Evolutionary conservation across 2,797 vertebrate genomes (phyloP).

Genomic region (Semotilus atromaculatus): DNA sequence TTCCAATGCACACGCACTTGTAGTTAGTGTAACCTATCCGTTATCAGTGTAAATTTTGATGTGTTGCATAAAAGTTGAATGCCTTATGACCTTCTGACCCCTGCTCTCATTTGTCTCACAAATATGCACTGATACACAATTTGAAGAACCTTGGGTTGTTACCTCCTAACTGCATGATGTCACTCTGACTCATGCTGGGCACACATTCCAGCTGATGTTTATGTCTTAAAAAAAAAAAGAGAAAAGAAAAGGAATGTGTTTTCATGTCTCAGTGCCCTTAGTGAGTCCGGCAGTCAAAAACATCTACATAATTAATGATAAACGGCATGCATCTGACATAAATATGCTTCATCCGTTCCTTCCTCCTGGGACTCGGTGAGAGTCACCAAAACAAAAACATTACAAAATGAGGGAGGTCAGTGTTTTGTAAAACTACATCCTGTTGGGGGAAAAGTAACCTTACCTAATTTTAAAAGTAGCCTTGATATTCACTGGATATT

Average conservation of each 20-base stretch:
- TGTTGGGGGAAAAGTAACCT: slow-evolving; percentile 29
- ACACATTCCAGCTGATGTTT: slow-evolving; percentile 27
- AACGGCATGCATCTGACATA: slow-evolving; percentile 26
- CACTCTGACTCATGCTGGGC: slow-evolving; percentile 28
- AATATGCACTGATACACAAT: not conserved
- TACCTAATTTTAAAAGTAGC: slow-evolving; percentile 22
- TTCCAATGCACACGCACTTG: not conserved
- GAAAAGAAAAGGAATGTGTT: slow-evolving; percentile 25
- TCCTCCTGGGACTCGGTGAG: not conserved
- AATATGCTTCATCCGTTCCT: slow-evolving; percentile 40
- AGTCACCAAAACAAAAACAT: slow-evolving; percentile 44
- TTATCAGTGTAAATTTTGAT: not conserved
- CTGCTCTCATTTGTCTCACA: not conserved
- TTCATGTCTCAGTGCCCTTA: slow-evolving; percentile 35
- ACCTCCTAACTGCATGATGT: slow-evolving; percentile 28
- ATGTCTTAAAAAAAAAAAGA: slow-evolving; percentile 11
- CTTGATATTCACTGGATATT: slow-evolving; percentile 22
- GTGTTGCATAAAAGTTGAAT: not conserved
- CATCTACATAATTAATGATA: slow-evolving; percentile 48
- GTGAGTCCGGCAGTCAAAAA: slow-evolving; percentile 34
- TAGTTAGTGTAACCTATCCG: not conserved
- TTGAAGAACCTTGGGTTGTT: not conserved
- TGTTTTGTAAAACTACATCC: slow-evolving; percentile 36
- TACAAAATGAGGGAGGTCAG: slow-evolving; percentile 24
- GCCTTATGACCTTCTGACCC: not conserved